Base-by-base conservation (phyloP, 1,140 invertebrate species). In the Euura saliciscinereae region DNA sequence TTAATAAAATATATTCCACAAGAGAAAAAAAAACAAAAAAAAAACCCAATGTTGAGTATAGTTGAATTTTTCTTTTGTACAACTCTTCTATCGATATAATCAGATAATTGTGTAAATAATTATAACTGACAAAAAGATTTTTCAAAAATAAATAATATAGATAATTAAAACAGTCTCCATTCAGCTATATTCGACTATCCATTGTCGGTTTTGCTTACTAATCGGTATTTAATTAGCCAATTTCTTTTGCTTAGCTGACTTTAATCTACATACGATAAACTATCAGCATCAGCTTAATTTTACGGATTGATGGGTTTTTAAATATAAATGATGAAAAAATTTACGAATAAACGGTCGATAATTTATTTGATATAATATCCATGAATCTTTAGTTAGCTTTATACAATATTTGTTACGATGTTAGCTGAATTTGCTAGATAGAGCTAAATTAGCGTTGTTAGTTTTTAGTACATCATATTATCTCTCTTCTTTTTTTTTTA, bases 1-100 rank as follows among this genome's bases (percentile, higher is more conserved):
- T 77, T 80, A 83, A 85, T 83, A 82, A 83, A 80, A 83, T 77
- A 79, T 69, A 69, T 4, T 69, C 68, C 42, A 67, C 66, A 44
- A 67, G 8, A 67, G 11, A 6, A 13, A 44, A 28, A 28, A 28
- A 28, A 28, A 28, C 0, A 28, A 28, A 28, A n/a, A n/a, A n/a
- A n/a, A n/a, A n/a, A n/a, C n/a, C 28, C 28, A 28, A 28, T 28
- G 0, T 28, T 28, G 28, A 28, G 51, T 59, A 59, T 4, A 59
- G 6, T 59, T n/a, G 51, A 59, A 11, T n/a, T 59, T 59, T 11
- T n/a, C 6, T 59, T 11, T 59, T 59, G 3, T 59, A 59, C 3
- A 11, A 59, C 8, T 8, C 42, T 67, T 42, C 7, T 67, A 67
- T 44, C 42, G 10, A 8, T 67, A 67, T 8, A 7, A 67, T 67